Evolutionary conservation across 2,888 invertebrate species (phyloP), one percentile per base, ranked within the genome.

Genomic region (Gymnosoma rotundatum): DNA sequence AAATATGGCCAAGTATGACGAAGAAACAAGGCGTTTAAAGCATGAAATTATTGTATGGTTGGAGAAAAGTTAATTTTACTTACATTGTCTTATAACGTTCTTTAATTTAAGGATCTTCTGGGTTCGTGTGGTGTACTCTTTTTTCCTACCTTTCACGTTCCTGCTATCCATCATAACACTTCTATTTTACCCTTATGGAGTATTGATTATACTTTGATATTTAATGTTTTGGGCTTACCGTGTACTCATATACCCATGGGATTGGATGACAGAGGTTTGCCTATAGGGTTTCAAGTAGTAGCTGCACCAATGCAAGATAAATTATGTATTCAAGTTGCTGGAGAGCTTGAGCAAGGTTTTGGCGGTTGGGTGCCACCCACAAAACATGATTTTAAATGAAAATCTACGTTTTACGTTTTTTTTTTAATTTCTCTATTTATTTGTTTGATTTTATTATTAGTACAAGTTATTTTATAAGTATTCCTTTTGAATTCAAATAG

Each of bases 271-370:
- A 88, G 94, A n/a, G 95, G 95, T 1, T 90, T 97, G 79, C 97
- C 97, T 0, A 89, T 96, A 38, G 96, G 96, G 12, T 92, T 97
- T 85, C 97, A 97, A 93, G 95, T 97, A 7, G 86, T 97, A 78
- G 96, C 96, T 0, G 95, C 94, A 0, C 95, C 95, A 25, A 92
- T 95, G 90, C 95, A 96, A 89, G 98, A 98, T 91, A 93, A 95
- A 78, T 91, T 97, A 10, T 96, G 97, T 83, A 91, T 98, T 25
- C 95, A 96, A 0, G 95, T 97, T 6, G 98, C 98, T 1, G 93
- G 93, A 85, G 95, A 96, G 88, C 90, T 98, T 56, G 97, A 97
- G 89, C 93, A 93, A 52, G 94, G 93, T 12, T 97, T 97, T 91
- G 97, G 97, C 1, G 98, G 98, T 0, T 98, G 98, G 98, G 90